Conservation (phyloP, 2,113 vertebrate genomes). For the Willisornis vidua region DNA sequence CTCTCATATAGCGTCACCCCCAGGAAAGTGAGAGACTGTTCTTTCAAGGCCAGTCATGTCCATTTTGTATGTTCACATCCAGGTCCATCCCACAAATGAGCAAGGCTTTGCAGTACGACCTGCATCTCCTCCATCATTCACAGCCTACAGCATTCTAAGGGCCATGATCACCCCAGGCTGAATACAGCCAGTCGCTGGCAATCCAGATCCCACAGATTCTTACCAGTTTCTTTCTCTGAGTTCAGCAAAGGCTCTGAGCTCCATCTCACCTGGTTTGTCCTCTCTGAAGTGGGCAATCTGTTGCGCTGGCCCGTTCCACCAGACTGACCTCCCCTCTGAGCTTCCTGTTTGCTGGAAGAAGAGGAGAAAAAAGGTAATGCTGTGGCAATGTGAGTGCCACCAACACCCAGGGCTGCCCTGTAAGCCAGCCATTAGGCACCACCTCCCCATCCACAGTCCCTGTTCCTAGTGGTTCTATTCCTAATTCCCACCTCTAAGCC, state of each 20-base stretch:
- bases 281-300: background rate
- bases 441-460: background rate
- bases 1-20: background rate
- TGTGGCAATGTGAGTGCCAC: background rate
- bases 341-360: constrained; percentile 65
- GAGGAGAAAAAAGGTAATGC: background rate
- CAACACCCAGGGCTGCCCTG: background rate
- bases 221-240: background rate
- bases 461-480: constrained; percentile 11
- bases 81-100: background rate
- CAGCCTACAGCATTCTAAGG: background rate
- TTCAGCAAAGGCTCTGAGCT: background rate
- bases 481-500: constrained; percentile 26
- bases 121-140: background rate
- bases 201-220: background rate
- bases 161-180: background rate
- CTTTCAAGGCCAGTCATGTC: background rate
- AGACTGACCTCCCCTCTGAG: constrained; percentile 26
- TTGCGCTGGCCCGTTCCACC: constrained; percentile 20
- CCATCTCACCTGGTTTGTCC: constrained; percentile 24
- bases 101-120: background rate
- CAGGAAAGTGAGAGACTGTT: background rate
- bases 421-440: background rate
- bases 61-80: background rate
- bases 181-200: background rate